phyloP scores from a whole-genome alignment of 2,797 vertebrate species.

The Acanthurus lineatus region DNA sequence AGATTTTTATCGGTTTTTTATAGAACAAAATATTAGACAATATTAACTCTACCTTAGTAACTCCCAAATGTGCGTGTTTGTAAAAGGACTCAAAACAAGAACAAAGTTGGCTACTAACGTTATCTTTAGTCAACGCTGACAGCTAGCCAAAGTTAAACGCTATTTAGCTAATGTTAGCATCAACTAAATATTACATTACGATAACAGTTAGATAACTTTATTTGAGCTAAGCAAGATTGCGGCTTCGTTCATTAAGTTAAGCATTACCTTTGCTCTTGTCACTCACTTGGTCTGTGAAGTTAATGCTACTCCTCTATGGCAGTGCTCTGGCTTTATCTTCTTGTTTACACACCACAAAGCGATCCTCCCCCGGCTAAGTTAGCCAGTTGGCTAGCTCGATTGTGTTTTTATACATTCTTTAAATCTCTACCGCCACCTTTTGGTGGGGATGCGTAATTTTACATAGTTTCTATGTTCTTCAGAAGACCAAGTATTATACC shows the following conservation, averaged over 20 bases:
- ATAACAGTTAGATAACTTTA: neutral
- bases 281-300: constrained; percentile 19
- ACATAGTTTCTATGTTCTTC: neutral
- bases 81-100: neutral
- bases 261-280: neutral
- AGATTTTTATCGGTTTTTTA: too few species aligned
- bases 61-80: too few species aligned
- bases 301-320: neutral
- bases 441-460: neutral
- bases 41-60: too few species aligned
- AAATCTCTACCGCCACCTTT: constrained; percentile 37
- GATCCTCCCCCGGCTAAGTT: neutral
- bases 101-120: neutral
- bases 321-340: constrained; percentile 3
- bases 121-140: neutral
- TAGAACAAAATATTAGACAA: too few species aligned
- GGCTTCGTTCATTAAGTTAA: neutral
- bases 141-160: neutral
- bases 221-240: neutral
- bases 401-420: neutral
- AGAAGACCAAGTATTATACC: too few species aligned
- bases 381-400: neutral
- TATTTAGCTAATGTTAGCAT: constrained; percentile 8
- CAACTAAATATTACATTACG: neutral
- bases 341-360: constrained; percentile 11